A percentile compares a stretch with the other conserved stretches of the same genome.
Evolutionary conservation across 92 coral and sea anemone species (phyloP).

Genomic region (Scolanthus callimorphus): DNA sequence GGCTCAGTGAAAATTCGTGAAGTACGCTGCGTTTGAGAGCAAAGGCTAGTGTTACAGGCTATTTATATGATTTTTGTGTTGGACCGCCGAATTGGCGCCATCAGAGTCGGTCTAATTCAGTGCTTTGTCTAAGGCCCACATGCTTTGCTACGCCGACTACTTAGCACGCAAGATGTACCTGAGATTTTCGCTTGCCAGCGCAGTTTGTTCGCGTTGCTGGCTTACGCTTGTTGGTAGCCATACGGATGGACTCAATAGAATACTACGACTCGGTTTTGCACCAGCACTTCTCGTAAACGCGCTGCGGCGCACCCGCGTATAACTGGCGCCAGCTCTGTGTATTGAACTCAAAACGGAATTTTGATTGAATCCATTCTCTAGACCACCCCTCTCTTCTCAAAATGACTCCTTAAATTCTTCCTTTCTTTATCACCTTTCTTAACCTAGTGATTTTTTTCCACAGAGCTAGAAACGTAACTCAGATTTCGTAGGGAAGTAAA

Average conservation of each 20-base stretch:
- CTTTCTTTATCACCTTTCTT: no score
- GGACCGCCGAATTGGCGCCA: conserved; percentile 97
- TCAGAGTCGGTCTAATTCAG: conserved; percentile 73
- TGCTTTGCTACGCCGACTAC: conserved; percentile 92
- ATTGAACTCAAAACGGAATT: conserved; percentile 61
- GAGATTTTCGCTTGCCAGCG: conserved; percentile 32
- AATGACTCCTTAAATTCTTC: no score
- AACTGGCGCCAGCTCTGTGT: conserved; percentile 79
- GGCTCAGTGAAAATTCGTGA: conserved; percentile 67
- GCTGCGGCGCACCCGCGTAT: conserved; percentile 27
- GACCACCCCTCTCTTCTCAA: no score
- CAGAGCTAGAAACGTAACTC: no score
- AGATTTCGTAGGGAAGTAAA: no score
- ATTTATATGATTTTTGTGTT: conserved; percentile 87
- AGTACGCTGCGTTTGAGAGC: conserved; percentile 73
- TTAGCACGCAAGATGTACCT: conserved; percentile 93
- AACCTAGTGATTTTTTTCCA: no score
- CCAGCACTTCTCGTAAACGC: conserved; percentile 18
- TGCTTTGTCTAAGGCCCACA: conserved; percentile 93
- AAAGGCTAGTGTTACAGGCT: conserved; percentile 85
- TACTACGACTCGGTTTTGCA: neutral
- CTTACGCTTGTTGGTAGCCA: conserved; percentile 32
- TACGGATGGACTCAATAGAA: conserved; percentile 6
- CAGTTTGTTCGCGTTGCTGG: conserved; percentile 23
- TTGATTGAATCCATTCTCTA: conserved; percentile 68